Evolutionary conservation across 2,113 vertebrate species (phyloP).

Genomic region (Todiramphus saurophagus): DNA sequence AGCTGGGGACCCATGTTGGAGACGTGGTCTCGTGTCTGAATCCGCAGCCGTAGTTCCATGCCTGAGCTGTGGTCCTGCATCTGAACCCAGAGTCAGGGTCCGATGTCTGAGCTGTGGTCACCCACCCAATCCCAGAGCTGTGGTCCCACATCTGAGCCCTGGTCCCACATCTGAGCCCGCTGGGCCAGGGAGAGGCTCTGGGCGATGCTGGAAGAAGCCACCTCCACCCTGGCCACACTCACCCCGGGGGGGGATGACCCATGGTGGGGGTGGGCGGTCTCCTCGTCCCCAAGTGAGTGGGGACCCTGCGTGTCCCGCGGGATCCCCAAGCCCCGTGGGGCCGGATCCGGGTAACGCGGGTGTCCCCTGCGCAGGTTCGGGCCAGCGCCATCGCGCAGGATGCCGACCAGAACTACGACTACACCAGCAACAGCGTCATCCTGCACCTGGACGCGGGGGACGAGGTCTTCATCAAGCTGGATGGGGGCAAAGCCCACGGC

Average conservation of each 20-base stretch:
- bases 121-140: rapidly evolving
- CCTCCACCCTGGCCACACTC: rapidly evolving
- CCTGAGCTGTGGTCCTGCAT: background rate
- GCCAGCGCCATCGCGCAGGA: constrained; percentile 98
- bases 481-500: constrained; percentile 96
- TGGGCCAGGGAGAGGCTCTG: background rate
- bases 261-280: rapidly evolving
- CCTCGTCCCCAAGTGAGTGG: background rate
- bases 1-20: rapidly evolving
- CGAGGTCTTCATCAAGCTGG: constrained; percentile 96
- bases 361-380: constrained; percentile 82
- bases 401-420: constrained; percentile 98
- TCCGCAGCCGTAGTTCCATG: rapidly evolving
- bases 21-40: background rate
- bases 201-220: background rate
- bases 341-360: background rate
- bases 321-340: background rate
- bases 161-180: background rate
- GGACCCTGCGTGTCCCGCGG: background rate
- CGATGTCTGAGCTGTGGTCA: rapidly evolving
- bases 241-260: rapidly evolving
- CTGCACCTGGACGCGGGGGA: constrained; percentile 96
- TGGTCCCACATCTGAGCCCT: background rate
- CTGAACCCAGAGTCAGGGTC: background rate
- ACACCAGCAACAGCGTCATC: constrained; percentile 97